Conservation (phyloP, 2,888 invertebrate species). For the Antheraea yamamai region DNA sequence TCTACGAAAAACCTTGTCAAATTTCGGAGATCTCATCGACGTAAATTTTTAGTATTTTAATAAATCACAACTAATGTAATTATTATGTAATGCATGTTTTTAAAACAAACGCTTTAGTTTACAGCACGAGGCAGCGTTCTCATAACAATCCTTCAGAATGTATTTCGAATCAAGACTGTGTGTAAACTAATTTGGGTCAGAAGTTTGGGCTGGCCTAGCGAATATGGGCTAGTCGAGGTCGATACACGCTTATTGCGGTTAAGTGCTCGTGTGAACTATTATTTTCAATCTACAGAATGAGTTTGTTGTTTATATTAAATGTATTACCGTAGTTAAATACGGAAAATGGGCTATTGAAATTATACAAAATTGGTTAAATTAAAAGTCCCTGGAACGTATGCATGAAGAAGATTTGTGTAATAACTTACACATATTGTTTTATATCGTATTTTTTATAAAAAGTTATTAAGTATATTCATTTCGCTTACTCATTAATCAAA, state of each 20-base stretch:
- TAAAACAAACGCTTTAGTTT: slow-evolving; percentile 26
- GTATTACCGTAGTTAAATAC: slow-evolving; percentile 6
- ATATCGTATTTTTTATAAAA: too few species aligned
- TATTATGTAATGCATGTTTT: slow-evolving; percentile 16
- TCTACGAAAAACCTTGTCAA: background rate
- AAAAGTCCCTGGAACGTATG: background rate
- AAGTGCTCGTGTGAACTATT: slow-evolving; percentile 20
- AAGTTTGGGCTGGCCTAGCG: slow-evolving; percentile 39
- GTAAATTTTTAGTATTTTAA: background rate
- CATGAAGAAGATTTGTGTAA: too few species aligned
- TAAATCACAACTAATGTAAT: background rate
- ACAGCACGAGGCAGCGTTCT: slow-evolving; percentile 30
- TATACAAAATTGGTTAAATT: background rate
- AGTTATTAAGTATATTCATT: background rate
- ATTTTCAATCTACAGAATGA: background rate
- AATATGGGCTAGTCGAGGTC: slow-evolving; percentile 41
- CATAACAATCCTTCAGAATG: slow-evolving; percentile 32
- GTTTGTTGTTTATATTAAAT: background rate
- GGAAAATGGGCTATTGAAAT: background rate
- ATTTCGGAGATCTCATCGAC: background rate
- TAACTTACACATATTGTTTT: too few species aligned
- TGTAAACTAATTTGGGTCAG: slow-evolving; percentile 50
- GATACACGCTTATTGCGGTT: slow-evolving; percentile 26
- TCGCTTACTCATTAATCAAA: background rate
- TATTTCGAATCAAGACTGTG: slow-evolving; percentile 31